Percentiles rank a stretch among this genome's conserved stretches.
Evolutionary conservation across 2,888 invertebrate species (phyloP).

Genomic region (Megastigmus dorsalis): DNA sequence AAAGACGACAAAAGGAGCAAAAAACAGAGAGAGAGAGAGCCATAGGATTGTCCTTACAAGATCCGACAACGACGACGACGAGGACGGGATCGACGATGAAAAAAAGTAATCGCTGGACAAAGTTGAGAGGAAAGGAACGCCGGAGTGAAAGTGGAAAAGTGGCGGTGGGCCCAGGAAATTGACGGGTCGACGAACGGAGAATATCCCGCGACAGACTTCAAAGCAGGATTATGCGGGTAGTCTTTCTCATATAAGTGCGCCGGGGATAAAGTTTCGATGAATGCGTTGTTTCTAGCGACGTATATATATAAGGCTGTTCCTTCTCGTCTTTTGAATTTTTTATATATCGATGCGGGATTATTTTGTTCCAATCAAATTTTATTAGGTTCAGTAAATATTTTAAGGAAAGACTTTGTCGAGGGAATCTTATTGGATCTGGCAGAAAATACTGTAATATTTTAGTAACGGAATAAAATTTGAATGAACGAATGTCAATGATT

Average conservation of each 20-base stretch:
- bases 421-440: no score
- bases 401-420: no score
- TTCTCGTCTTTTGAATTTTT: constrained; percentile 25
- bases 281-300: constrained; percentile 1
- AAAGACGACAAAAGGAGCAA: no score
- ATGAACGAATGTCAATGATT: no score
- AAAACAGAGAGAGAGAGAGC: no score
- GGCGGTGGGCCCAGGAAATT: constrained; percentile 37
- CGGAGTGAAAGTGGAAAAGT: constrained; percentile 49
- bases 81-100: constrained; percentile 12
- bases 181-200: constrained; percentile 19
- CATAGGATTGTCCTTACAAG: no score
- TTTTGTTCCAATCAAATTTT: no score
- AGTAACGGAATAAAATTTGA: no score
- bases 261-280: constrained; percentile 3
- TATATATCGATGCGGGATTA: neutral
- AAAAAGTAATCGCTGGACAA: constrained; percentile 41
- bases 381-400: no score
- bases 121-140: constrained; percentile 17
- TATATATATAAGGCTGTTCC: no score
- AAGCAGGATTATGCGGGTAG: constrained; percentile 53
- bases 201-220: constrained; percentile 35
- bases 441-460: no score
- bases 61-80: no score
- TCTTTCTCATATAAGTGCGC: constrained; percentile 19